Percentiles rank a stretch among this genome's conserved stretches.
Conservation (phyloP, 2,888 invertebrate species). For the Ormyrus pomaceus region DNA sequence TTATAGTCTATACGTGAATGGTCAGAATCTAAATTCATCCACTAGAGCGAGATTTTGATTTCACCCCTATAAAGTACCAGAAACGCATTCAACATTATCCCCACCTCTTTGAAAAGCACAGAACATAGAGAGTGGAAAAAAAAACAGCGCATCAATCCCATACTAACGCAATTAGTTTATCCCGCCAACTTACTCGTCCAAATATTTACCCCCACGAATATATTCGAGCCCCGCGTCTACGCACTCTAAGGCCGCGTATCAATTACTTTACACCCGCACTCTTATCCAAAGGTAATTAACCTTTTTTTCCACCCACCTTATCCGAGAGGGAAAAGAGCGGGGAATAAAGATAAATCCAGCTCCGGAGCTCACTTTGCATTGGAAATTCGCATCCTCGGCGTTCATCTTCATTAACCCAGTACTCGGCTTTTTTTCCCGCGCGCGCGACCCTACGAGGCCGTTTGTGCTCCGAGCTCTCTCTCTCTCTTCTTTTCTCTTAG, state of each 20-base stretch:
- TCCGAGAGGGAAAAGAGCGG: not conserved
- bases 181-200: conserved; percentile 29
- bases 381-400: conserved; percentile 44
- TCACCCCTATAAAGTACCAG: too few relatives aligned
- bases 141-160: not conserved
- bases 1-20: too few relatives aligned
- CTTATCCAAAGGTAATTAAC: conserved; percentile 53
- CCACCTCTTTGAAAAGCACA: too few relatives aligned
- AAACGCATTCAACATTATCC: too few relatives aligned
- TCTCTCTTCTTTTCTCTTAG: not conserved
- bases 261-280: conserved; percentile 29
- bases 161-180: conserved; percentile 4
- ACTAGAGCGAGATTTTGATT: too few relatives aligned
- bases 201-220: conserved; percentile 29
- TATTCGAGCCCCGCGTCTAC: not conserved
- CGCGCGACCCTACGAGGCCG: not conserved
- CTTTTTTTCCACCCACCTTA: conserved; percentile 13
- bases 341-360: conserved; percentile 45
- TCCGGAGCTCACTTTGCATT: conserved; percentile 31
- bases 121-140: too few relatives aligned
- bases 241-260: conserved; percentile 3
- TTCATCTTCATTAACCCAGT: conserved; percentile 55
- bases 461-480: not conserved
- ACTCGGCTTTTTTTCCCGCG: conserved; percentile 31
- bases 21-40: too few relatives aligned